phyloP scores from a whole-genome alignment of 2,888 invertebrate genomes.

The Hyposoter didymator region DNA sequence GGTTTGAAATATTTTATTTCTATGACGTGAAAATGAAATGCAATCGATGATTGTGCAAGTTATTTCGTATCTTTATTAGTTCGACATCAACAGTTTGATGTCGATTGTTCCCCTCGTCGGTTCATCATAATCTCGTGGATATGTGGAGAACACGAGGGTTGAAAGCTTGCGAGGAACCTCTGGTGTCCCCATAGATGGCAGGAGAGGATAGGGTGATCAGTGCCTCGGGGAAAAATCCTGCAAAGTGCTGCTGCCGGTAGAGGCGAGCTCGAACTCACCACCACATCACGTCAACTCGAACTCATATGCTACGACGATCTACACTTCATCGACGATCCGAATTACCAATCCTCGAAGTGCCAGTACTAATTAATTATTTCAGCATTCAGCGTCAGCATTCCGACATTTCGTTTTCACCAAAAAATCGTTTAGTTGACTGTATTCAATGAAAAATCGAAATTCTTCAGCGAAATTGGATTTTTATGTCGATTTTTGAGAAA shows the following conservation, averaged over 20 bases:
- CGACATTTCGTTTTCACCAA: not conserved
- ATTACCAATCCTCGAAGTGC: not conserved
- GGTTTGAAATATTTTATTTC: too few relatives aligned
- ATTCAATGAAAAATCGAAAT: too few relatives aligned
- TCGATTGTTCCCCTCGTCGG: not conserved
- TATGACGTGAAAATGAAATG: too few relatives aligned
- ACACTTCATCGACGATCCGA: slow-evolving; percentile 4
- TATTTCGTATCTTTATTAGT: not conserved
- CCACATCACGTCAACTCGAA: not conserved
- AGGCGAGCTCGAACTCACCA: slow-evolving; percentile 46
- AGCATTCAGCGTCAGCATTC: too few relatives aligned
- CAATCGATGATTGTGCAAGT: not conserved
- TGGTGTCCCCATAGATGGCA: slow-evolving; percentile 49
- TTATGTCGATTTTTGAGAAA: too few relatives aligned
- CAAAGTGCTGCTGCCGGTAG: slow-evolving; percentile 50
- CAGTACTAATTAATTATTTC: not conserved
- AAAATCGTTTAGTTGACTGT: too few relatives aligned
- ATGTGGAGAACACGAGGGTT: slow-evolving; percentile 9
- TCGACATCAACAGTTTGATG: not conserved
- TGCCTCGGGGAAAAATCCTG: slow-evolving; percentile 4
- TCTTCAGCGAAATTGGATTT: too few relatives aligned
- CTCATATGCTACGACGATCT: not conserved
- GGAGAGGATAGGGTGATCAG: slow-evolving; percentile 30
- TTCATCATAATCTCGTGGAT: not conserved
- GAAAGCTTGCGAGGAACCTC: slow-evolving; percentile 10